phyloP scores from a whole-genome alignment of 1,140 invertebrate genomes.

The Heliconius himera region DNA sequence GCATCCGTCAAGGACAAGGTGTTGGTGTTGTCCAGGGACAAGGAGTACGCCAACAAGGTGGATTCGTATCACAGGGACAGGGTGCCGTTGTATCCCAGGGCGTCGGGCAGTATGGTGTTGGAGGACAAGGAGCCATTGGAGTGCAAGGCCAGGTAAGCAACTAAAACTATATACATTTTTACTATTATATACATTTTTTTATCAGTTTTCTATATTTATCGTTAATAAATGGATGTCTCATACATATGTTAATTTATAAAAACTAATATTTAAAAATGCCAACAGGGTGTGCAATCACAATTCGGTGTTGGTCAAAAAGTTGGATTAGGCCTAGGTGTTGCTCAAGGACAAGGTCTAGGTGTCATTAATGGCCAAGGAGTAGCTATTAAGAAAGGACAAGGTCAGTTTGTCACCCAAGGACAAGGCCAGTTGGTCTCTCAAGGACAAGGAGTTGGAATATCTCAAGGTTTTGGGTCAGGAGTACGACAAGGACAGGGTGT shows the following conservation, averaged over 20 bases:
- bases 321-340: not conserved
- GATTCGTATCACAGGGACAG: conserved; percentile 34
- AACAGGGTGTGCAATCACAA: not conserved
- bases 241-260: not conserved
- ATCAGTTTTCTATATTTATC: not conserved
- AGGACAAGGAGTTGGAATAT: conserved; percentile 13
- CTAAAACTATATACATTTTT: not conserved
- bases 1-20: conserved; percentile 36
- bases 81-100: conserved; percentile 26
- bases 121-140: not conserved
- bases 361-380: not conserved
- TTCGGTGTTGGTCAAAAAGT: not conserved
- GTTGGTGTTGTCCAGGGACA: conserved; percentile 18
- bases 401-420: conserved; percentile 1
- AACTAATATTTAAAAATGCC: not conserved
- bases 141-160: not conserved
- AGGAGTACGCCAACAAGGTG: conserved; percentile 35
- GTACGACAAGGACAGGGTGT: not conserved
- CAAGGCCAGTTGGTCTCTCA: not conserved
- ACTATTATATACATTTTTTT: not conserved
- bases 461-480: conserved; percentile 18
- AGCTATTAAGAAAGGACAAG: not conserved
- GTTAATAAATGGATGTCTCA: no score
- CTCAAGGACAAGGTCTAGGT: not conserved
- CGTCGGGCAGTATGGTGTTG: conserved; percentile 18